These are phyloP conservation scores for Macrostomum cliftonense DNA, from an alignment of 2,888 invertebrate genomes.

Conservation along the genomic window DNA sequence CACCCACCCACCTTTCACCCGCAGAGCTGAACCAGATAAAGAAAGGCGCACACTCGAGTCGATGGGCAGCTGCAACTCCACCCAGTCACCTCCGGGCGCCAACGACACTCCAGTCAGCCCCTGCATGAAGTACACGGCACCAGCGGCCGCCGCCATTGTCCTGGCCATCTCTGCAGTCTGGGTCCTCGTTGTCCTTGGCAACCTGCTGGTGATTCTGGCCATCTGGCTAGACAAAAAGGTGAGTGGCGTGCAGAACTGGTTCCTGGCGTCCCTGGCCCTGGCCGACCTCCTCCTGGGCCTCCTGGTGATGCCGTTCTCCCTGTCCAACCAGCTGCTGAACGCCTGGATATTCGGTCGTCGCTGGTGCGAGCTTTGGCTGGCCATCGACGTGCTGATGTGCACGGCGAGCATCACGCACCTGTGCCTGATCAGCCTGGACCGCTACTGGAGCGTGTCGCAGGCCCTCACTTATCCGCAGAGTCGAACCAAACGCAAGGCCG, in stretches of 20 bases:
- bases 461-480: constrained; percentile 76
- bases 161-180: constrained; percentile 5
- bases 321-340: constrained; percentile 89
- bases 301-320: constrained; percentile 85
- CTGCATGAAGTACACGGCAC: too few species aligned
- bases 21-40: too few species aligned
- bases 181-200: constrained; percentile 84
- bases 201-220: constrained; percentile 85
- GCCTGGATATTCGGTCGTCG: constrained; percentile 90
- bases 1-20: too few species aligned
- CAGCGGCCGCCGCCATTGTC: too few species aligned
- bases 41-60: too few species aligned
- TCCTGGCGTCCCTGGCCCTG: constrained; percentile 82
- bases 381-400: constrained; percentile 81
- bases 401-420: constrained; percentile 91
- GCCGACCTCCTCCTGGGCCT: constrained; percentile 82
- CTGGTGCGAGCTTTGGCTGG: constrained; percentile 74
- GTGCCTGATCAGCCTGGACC: constrained; percentile 80
- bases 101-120: too few species aligned
- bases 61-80: too few species aligned
- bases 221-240: constrained; percentile 82
- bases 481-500: constrained; percentile 70
- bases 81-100: too few species aligned
- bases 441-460: constrained; percentile 90
- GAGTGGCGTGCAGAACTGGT: constrained; percentile 92